Base-by-base conservation (phyloP, 2,113 vertebrate species). In the Ovis canadensis region DNA sequence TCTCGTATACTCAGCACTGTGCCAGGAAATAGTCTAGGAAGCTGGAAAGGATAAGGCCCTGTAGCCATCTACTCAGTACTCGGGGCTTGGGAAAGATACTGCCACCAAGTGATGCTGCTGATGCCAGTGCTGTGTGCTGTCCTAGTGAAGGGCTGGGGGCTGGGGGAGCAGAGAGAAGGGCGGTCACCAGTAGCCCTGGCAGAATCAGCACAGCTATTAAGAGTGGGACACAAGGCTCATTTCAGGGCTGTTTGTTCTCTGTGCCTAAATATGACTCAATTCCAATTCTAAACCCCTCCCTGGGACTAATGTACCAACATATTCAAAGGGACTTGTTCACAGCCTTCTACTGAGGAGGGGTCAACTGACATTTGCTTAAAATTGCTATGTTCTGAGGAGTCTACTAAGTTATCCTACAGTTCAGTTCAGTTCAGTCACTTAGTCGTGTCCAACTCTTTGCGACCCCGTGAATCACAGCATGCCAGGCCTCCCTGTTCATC, bases 91-190 rank as follows among this genome's bases (percentile, higher is more conserved):
- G 25, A 60, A 36, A 78, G 40, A 3, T 25, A 7, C 8, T 6
- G 6, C 17, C 13, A 52, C 74, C 71, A 21, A 40, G 5, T 13
- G 43, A 40, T 7, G 10, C 81, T 5, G 54, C 74, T 2, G 7
- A 48, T 1, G 27, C 36, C 45, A 2, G 0, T 0, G 9, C 15
- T 27, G 55, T 5, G 1, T 7, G 12, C 60, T 19, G 19, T 71
- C 52, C 55, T 62, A 4, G 1, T 0, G 29, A 3, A 10, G 40
- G n/a, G 7, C n/a, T 1, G 21, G 1, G 2, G 25, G 40, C 62
- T 2, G 2, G 0, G 0, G 23, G 2, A 14, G n/a, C 25, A 17
- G 59, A 48, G 40, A 31, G 5, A 4, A 29, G 33, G 36, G 13
- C 2, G 2, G 0, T 2, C 52, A 2, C 59, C 40, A 23, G 1